Evolutionary conservation across 2,888 invertebrate genomes (phyloP).

Genomic region (Zootermopsis nevadensis): DNA sequence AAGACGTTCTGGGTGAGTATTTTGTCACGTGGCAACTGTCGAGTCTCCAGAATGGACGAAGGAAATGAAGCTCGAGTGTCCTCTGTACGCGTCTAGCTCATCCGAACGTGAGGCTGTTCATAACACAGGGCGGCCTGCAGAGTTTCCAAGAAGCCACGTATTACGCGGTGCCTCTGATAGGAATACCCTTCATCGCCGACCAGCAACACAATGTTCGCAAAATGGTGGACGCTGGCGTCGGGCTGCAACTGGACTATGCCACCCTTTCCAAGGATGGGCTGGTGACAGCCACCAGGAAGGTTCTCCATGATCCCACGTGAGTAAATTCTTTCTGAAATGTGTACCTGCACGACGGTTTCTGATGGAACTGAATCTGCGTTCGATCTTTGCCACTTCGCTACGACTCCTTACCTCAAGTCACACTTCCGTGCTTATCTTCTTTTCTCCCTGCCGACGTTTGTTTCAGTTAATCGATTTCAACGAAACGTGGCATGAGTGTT

Average conservation of each 20-base stretch:
- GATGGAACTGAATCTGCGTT: no score
- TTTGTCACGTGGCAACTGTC: no score
- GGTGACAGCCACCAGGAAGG: not conserved
- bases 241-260: constrained; percentile 47
- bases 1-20: constrained; percentile 62
- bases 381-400: no score
- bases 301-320: constrained; percentile 44
- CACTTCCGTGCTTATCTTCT: no score
- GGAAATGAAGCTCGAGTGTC: no score
- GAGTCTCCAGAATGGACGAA: no score
- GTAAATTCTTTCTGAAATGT: not conserved
- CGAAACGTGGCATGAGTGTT: no score
- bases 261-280: constrained; percentile 37
- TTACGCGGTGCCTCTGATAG: constrained; percentile 51
- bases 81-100: constrained; percentile 41
- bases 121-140: constrained; percentile 54
- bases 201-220: constrained; percentile 52
- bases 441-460: no score
- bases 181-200: constrained; percentile 54
- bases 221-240: constrained; percentile 48
- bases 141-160: constrained; percentile 53
- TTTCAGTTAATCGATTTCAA: no score
- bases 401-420: no score
- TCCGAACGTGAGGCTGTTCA: constrained; percentile 52
- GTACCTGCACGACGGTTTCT: no score